These are phyloP conservation scores for Palythoa heliodiscus DNA, from an alignment of 92 coral and sea anemone genomes.

Conservation along the genomic window DNA sequence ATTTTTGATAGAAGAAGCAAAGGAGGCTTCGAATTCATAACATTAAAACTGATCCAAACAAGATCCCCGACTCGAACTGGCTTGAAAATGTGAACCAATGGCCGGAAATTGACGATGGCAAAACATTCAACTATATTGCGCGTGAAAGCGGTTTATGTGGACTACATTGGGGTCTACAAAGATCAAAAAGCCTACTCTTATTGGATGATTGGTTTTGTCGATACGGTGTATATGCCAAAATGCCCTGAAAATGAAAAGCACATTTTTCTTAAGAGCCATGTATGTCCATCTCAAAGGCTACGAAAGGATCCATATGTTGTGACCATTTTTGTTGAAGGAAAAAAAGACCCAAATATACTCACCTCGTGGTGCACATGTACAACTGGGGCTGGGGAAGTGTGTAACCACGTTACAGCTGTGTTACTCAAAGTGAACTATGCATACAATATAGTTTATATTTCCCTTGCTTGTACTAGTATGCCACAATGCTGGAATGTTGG, in stretches of 20 bases:
- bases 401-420: neutral
- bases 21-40: conserved; percentile 5
- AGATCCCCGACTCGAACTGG: conserved; percentile 3
- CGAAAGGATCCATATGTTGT: neutral
- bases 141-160: conserved; percentile 35
- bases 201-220: conserved; percentile 3
- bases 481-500: neutral
- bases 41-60: too few species aligned
- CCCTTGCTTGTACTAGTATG: neutral
- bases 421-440: neutral
- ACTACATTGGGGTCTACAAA: too few species aligned
- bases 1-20: neutral
- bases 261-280: conserved; percentile 22
- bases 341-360: neutral
- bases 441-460: neutral
- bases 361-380: neutral
- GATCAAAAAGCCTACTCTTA: too few species aligned
- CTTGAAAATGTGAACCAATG: conserved; percentile 17
- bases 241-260: neutral
- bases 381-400: neutral
- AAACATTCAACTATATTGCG: conserved; percentile 6
- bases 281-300: conserved; percentile 42
- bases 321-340: neutral
- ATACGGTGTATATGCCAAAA: conserved; percentile 18
- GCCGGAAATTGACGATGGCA: conserved; percentile 16